Percentiles rank a stretch among this genome's conserved stretches.
Conservation (phyloP, 1,140 invertebrate species). For the Anastrepha obliqua region DNA sequence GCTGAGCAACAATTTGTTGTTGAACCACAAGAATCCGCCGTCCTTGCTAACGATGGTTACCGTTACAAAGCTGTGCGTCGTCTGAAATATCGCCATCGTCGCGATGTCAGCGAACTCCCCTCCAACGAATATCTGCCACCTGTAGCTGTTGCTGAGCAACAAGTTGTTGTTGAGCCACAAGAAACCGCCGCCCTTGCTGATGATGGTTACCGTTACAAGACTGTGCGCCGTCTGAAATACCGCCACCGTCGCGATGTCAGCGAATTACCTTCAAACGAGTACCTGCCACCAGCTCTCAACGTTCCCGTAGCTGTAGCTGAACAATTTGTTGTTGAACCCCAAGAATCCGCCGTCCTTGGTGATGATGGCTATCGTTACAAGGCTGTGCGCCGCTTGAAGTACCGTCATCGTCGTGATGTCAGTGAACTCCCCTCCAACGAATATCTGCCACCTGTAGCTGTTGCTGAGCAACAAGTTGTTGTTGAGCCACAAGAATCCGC, state of each 20-base stretch:
- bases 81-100: conserved; percentile 60
- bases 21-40: conserved; percentile 58
- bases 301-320: conserved; percentile 55
- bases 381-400: no score
- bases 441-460: not conserved
- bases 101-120: conserved; percentile 54
- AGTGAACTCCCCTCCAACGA: no score
- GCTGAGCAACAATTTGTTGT: conserved; percentile 31
- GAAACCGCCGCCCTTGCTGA: conserved; percentile 57
- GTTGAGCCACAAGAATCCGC: conserved; percentile 57
- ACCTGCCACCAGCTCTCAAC: conserved; percentile 65
- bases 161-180: conserved; percentile 56
- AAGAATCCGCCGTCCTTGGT: conserved; percentile 44
- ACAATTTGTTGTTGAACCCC: conserved; percentile 51
- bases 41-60: conserved; percentile 62
- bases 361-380: conserved; percentile 67
- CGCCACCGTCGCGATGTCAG: conserved; percentile 66
- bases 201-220: conserved; percentile 66
- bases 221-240: conserved; percentile 60
- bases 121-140: conserved; percentile 60
- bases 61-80: conserved; percentile 54
- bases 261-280: conserved; percentile 62
- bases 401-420: no score
- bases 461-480: conserved; percentile 5
- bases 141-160: not conserved